Percentiles rank a stretch among this genome's conserved stretches.
Evolutionary conservation across 2,113 vertebrate genomes (phyloP).

Genomic region (Protobothrops mucrosquamatus): DNA sequence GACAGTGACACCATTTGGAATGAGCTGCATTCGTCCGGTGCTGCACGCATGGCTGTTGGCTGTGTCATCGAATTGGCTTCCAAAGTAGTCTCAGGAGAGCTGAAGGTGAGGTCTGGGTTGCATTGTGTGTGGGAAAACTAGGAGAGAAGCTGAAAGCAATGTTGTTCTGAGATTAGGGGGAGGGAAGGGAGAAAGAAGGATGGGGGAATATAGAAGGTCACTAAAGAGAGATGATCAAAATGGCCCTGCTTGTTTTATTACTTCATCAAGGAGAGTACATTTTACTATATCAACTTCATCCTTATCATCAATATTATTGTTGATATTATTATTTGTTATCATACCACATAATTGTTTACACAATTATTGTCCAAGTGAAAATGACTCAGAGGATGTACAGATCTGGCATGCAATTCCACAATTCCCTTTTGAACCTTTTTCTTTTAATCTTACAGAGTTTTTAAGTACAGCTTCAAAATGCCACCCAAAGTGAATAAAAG

Average conservation of each 20-base stretch:
- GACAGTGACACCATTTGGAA: conserved; percentile 95
- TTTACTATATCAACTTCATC: neutral
- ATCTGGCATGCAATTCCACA: conserved; percentile 34
- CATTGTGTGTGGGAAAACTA: conserved; percentile 78
- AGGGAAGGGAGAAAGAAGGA: neutral
- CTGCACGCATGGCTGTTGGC: conserved; percentile 83
- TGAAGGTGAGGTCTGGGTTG: conserved; percentile 82
- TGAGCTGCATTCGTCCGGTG: conserved; percentile 80
- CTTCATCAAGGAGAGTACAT: neutral
- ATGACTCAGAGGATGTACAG: neutral
- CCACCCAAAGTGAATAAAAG: conserved; percentile 69
- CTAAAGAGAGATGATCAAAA: conserved; percentile 50
- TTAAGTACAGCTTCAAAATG: conserved; percentile 41
- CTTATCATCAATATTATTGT: neutral
- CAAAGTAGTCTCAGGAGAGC: conserved; percentile 81
- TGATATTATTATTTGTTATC: neutral
- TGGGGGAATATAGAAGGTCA: conserved; percentile 24
- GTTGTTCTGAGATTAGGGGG: conserved; percentile 41
- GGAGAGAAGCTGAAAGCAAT: conserved; percentile 66
- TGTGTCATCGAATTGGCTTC: conserved; percentile 87
- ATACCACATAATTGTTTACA: conserved; percentile 14
- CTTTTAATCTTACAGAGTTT: conserved; percentile 41
- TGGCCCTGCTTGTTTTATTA: neutral
- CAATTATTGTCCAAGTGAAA: conserved; percentile 7
- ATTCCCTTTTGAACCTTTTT: conserved; percentile 49